A percentile compares a stretch with the other conserved stretches of the same genome.
Evolutionary conservation across 2,888 invertebrate species (phyloP).

Genomic region (Sicus ferrugineus): DNA sequence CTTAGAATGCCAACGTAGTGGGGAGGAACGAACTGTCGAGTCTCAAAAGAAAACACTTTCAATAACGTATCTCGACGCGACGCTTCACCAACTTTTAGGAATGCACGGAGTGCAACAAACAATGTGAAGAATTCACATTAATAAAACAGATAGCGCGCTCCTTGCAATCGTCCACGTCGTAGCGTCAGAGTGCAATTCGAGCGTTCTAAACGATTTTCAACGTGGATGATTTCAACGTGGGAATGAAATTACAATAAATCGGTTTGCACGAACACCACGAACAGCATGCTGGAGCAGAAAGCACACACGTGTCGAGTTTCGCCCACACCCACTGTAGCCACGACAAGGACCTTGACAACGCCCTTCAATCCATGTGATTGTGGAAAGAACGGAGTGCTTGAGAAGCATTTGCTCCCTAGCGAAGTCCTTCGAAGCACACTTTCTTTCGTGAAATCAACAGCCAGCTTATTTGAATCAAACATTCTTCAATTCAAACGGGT

Average conservation of each 20-base stretch:
- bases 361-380: neutral
- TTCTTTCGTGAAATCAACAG: neutral
- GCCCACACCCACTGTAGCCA: neutral
- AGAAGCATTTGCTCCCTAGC: neutral
- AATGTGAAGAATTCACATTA: slow-evolving; percentile 11
- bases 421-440: neutral
- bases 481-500: too few relatives aligned
- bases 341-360: neutral
- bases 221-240: too few relatives aligned
- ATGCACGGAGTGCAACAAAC: neutral
- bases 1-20: too few relatives aligned
- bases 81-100: too few relatives aligned
- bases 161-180: neutral
- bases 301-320: too few relatives aligned
- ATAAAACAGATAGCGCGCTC: neutral
- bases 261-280: slow-evolving; percentile 1
- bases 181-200: neutral
- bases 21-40: neutral
- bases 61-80: neutral
- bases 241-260: slow-evolving; percentile 27
- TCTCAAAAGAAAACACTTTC: neutral
- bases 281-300: neutral
- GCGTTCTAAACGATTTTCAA: slow-evolving; percentile 19
- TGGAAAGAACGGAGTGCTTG: neutral
- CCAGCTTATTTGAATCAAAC: too few relatives aligned